phyloP scores from a whole-genome alignment of 2,113 vertebrate genomes.

The Sebastes schlegelii region DNA sequence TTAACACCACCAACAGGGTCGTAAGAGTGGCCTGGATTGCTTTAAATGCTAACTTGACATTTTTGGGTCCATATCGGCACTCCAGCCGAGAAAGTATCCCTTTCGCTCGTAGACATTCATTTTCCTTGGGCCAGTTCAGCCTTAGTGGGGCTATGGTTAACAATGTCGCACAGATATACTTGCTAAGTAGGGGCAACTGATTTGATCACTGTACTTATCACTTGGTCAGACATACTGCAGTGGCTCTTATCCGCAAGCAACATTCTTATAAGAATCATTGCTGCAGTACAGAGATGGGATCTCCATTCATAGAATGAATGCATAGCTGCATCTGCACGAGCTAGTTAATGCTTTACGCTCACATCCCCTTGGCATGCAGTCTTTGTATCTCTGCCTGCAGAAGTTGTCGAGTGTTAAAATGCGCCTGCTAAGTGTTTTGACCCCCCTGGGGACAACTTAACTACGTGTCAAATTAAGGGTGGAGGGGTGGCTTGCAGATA shows the following conservation, averaged over 20 bases:
- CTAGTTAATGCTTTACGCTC: slow-evolving; percentile 24
- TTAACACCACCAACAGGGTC: slow-evolving; percentile 70
- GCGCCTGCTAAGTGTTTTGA: slow-evolving; percentile 62
- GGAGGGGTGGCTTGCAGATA: slow-evolving; percentile 51
- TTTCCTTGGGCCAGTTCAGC: neutral
- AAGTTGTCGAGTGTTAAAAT: slow-evolving; percentile 49
- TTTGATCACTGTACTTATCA: neutral
- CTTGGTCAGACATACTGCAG: slow-evolving; percentile 15
- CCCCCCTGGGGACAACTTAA: slow-evolving; percentile 67
- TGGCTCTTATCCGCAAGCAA: slow-evolving; percentile 21
- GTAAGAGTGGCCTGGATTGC: slow-evolving; percentile 67
- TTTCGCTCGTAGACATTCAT: slow-evolving; percentile 28
- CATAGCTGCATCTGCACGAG: slow-evolving; percentile 31
- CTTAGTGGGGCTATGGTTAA: slow-evolving; percentile 21
- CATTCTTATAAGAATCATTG: neutral
- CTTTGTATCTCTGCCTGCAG: slow-evolving; percentile 54
- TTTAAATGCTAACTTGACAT: slow-evolving; percentile 79
- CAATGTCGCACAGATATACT: neutral
- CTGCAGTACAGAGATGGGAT: slow-evolving; percentile 14
- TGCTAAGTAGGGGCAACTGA: slow-evolving; percentile 1
- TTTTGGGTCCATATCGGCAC: slow-evolving; percentile 70
- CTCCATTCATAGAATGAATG: slow-evolving; percentile 4
- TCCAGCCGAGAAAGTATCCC: slow-evolving; percentile 15
- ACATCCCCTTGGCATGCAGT: slow-evolving; percentile 10
- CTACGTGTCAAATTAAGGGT: slow-evolving; percentile 63